Conservation (phyloP, 92 coral and sea anemone species). For the Epizoanthus rinbou region DNA sequence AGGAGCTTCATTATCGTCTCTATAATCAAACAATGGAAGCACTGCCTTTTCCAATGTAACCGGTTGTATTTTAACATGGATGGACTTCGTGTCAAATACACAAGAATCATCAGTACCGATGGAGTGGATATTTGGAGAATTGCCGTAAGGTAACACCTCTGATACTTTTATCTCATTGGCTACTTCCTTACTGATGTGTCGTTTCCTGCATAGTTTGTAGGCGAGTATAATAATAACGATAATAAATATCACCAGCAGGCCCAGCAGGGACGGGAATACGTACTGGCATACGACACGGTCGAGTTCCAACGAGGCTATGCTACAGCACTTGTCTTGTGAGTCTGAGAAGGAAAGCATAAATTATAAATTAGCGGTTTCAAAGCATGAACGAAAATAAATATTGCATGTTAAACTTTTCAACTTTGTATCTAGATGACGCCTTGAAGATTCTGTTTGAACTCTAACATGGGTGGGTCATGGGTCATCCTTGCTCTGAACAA, state of each 20-base stretch:
- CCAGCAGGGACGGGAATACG: constrained; percentile 1
- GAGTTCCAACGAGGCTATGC: background rate
- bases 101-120: background rate
- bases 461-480: too few species aligned
- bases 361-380: too few species aligned
- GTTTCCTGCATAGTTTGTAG: background rate
- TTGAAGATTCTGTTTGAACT: too few species aligned
- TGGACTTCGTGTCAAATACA: background rate
- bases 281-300: background rate
- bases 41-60: background rate
- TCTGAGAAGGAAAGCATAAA: too few species aligned
- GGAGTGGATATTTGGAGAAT: constrained; percentile 38
- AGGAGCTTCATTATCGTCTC: background rate
- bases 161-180: background rate
- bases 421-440: too few species aligned
- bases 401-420: too few species aligned
- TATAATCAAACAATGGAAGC: background rate
- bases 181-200: background rate
- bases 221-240: background rate
- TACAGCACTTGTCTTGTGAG: constrained; percentile 1
- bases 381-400: too few species aligned
- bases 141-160: background rate
- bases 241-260: background rate
- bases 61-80: background rate
- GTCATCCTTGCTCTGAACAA: too few species aligned